A percentile compares a stretch with the other conserved stretches of the same genome.
Conservation (phyloP, 2,888 invertebrate species). For the Monochamus alternatus region DNA sequence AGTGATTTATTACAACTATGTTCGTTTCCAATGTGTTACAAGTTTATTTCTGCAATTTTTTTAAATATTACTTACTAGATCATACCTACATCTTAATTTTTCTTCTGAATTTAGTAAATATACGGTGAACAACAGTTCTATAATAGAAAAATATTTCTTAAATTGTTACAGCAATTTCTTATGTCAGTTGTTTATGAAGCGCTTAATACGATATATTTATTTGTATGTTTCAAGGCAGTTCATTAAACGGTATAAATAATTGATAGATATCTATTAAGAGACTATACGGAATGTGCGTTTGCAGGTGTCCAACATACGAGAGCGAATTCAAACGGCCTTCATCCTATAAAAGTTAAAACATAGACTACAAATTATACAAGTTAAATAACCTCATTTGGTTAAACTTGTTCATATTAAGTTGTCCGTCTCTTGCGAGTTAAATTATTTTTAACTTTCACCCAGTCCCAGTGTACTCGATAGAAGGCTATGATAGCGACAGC, state of each 20-base stretch:
- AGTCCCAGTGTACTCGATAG: background rate
- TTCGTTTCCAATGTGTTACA: too few relatives aligned
- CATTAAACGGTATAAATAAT: slow-evolving; percentile 56
- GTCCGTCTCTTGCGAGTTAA: slow-evolving; percentile 26
- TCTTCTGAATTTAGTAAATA: too few relatives aligned
- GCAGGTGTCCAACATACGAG: slow-evolving; percentile 58
- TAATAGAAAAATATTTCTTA: too few relatives aligned
- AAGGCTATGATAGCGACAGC: background rate
- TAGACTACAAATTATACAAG: slow-evolving; percentile 58
- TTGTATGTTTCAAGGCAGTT: slow-evolving; percentile 44
- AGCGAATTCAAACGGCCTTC: slow-evolving; percentile 62
- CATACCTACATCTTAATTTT: too few relatives aligned
- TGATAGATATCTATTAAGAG: slow-evolving; percentile 50
- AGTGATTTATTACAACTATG: too few relatives aligned
- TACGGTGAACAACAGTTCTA: too few relatives aligned
- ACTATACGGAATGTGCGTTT: slow-evolving; percentile 50
- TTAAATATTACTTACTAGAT: too few relatives aligned
- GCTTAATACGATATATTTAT: background rate
- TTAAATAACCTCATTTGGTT: slow-evolving; percentile 63
- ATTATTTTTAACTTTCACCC: slow-evolving; percentile 35
- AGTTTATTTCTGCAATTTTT: too few relatives aligned
- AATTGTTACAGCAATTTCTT: background rate
- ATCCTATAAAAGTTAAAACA: slow-evolving; percentile 60
- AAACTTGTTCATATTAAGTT: slow-evolving; percentile 54
- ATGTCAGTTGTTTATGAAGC: slow-evolving; percentile 12